Evolutionary conservation across 2,797 vertebrate species (phyloP), one percentile per base, ranked within the genome.

Genomic region (Halcyon badia): DNA sequence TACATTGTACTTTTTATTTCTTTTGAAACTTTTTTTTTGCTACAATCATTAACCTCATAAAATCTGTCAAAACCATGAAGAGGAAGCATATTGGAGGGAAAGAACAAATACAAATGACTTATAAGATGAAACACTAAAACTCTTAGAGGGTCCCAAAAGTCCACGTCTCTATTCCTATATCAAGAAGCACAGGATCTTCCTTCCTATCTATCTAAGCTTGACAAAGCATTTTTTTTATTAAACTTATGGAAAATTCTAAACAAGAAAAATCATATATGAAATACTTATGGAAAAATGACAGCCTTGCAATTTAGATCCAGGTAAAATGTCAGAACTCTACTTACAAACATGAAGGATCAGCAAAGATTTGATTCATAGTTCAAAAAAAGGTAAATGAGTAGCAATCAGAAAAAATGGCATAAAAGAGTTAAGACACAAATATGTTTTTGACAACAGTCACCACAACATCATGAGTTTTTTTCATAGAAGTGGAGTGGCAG

Each of bases 391-490:
- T 1, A 64, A 87, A 81, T 31, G 0, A 91, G 30, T 22, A 69
- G 7, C 24, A 33, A 14, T 65, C n/a, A 48, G n/a, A 79, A 39
- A 39, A 82, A 51, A 7, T 10, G 6, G 1, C 68, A 56, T 33
- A 46, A 49, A 82, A 90, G 33, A 21, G 4, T 17, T 30, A 9
- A 66, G 14, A 2, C 4, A 19, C 14, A 65, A 52, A 42, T 69
- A 20, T 11, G 56, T 9, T n/a, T 72, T 12, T 76, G 19, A 37
- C 64, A 57, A 52, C 31, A 33, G 20, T 25, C 19, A 52, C 19
- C 28, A 20, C 4, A n/a, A 42, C 7, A 42, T 60, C 62, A 57
- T 21, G 4, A 30, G 0, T 0, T 1, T 42, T 89, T 51, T 56
- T 31, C 18, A 7, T 11, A 61, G 5, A 85, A 79, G 26, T 51